Percentiles rank a stretch among this genome's conserved stretches.
phyloP scores from a whole-genome alignment of 2,888 invertebrate genomes.

The Plusia festucae region DNA sequence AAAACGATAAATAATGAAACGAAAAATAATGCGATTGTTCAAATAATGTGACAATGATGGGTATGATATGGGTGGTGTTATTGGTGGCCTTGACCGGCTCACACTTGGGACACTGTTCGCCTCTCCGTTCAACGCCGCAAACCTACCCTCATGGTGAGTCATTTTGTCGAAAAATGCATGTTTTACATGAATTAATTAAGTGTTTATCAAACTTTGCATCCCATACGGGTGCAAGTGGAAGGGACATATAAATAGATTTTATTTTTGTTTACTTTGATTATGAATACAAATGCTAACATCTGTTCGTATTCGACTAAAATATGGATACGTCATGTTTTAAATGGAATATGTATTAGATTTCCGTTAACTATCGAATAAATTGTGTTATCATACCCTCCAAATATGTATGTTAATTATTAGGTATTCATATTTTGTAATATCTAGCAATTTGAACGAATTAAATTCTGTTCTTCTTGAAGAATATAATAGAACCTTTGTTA shows the following conservation, averaged over 20 bases:
- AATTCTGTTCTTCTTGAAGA: constrained; percentile 29
- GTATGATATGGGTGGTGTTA: constrained; percentile 85
- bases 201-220: constrained; percentile 18
- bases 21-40: constrained; percentile 83
- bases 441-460: constrained; percentile 15
- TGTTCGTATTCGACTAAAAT: constrained; percentile 39
- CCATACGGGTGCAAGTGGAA: constrained; percentile 34
- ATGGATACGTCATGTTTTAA: constrained; percentile 12
- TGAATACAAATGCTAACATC: constrained; percentile 49
- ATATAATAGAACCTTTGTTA: neutral
- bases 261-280: constrained; percentile 23
- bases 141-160: constrained; percentile 87
- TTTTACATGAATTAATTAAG: constrained; percentile 57
- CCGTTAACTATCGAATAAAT: constrained; percentile 21
- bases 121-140: constrained; percentile 83
- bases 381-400: constrained; percentile 33
- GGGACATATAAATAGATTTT: constrained; percentile 23
- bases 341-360: constrained; percentile 22
- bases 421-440: constrained; percentile 10
- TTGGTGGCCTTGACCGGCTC: constrained; percentile 84
- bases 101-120: constrained; percentile 82
- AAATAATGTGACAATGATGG: constrained; percentile 87
- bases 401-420: constrained; percentile 12
- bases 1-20: constrained; percentile 86
- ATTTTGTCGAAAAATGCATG: constrained; percentile 68